These are phyloP conservation scores for Drosophila kanekoi DNA, from an alignment of 2,888 invertebrate genomes.

Conservation along the genomic window DNA sequence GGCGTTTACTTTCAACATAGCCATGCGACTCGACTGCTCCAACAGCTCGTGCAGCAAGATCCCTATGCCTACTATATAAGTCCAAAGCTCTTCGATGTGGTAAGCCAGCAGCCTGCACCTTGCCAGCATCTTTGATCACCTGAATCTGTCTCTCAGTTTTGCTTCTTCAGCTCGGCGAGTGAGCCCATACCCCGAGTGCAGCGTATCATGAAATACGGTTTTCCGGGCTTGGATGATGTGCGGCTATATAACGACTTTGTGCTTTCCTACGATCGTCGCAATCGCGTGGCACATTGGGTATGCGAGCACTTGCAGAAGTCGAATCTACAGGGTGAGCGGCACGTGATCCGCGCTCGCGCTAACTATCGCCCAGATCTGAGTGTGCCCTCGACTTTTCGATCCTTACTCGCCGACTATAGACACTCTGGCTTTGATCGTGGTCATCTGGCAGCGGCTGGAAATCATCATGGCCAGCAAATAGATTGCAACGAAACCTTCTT, in stretches of 20 bases:
- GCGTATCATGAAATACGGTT: constrained; percentile 96
- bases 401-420: constrained; percentile 93
- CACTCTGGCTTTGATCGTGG: constrained; percentile 97
- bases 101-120: constrained; percentile 36
- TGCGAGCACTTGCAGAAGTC: constrained; percentile 95
- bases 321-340: constrained; percentile 87
- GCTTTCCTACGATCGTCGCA: constrained; percentile 95
- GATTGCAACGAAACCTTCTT: constrained; percentile 96
- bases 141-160: constrained; percentile 39
- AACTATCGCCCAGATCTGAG: constrained; percentile 93
- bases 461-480: constrained; percentile 91
- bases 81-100: constrained; percentile 58
- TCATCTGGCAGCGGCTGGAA: constrained; percentile 98
- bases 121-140: neutral
- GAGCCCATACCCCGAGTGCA: constrained; percentile 84
- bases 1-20: constrained; percentile 73
- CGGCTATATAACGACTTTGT: constrained; percentile 95
- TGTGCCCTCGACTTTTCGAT: constrained; percentile 92
- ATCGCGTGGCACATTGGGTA: constrained; percentile 96
- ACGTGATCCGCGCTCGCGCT: constrained; percentile 90
- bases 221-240: constrained; percentile 94
- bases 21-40: constrained; percentile 50
- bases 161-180: constrained; percentile 44
- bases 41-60: constrained; percentile 60
- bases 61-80: constrained; percentile 76